Conservation (phyloP, 2,888 invertebrate species). For the Argyra leucocephala region DNA sequence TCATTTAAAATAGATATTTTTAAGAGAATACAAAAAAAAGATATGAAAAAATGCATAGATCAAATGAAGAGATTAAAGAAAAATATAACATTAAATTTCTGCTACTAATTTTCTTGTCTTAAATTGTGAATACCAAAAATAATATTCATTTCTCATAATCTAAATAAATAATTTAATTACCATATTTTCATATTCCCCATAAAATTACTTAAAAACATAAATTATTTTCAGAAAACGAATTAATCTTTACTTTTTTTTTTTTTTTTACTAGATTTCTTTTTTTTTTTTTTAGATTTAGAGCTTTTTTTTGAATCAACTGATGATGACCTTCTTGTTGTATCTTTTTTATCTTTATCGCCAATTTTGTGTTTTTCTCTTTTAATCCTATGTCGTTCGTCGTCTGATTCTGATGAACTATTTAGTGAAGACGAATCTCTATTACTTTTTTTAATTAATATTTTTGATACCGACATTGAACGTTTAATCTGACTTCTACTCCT, state of each 20-base stretch:
- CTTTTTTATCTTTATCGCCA: conserved; percentile 54
- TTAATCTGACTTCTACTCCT: conserved; percentile 16
- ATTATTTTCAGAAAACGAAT: conserved; percentile 10
- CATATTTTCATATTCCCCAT: no score
- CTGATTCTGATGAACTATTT: conserved; percentile 47
- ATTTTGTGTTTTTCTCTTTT: conserved; percentile 49
- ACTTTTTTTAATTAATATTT: conserved; percentile 53
- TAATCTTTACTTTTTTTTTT: conserved; percentile 57
- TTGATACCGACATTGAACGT: conserved; percentile 39
- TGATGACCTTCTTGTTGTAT: conserved; percentile 47
- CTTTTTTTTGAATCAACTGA: conserved; percentile 37
- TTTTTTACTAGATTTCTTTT: conserved; percentile 56
- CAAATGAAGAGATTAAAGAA: no score
- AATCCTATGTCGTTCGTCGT: conserved; percentile 45
- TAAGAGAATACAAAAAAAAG: no score
- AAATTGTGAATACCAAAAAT: no score
- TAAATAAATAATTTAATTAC: no score
- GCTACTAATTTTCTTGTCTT: no score
- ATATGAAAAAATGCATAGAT: no score
- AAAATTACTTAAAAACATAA: no score
- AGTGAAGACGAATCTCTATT: conserved; percentile 45
- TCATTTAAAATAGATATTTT: no score
- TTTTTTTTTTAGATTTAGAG: conserved; percentile 11
- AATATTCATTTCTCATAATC: no score
- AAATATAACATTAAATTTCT: no score